Evolutionary conservation across 2,113 vertebrate species (phyloP).

Genomic region (Tetraodon nigroviridis): DNA sequence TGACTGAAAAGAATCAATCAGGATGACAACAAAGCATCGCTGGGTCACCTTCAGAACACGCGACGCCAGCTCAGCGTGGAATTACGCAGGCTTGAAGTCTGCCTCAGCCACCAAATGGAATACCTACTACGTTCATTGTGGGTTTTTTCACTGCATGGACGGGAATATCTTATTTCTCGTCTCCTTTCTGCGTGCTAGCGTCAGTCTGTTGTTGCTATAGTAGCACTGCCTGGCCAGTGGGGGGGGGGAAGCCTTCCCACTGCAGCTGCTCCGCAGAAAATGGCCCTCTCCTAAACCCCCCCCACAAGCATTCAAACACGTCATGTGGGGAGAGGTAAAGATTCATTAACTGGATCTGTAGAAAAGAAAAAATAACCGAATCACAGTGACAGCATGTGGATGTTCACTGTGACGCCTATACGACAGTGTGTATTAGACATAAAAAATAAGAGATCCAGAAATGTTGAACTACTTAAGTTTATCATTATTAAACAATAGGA

Average conservation of each 20-base stretch:
- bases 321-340: not conserved
- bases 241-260: constrained; percentile 10
- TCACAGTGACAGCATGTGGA: constrained; percentile 50
- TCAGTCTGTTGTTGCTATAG: constrained; percentile 59
- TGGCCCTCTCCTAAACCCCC: not conserved
- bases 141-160: constrained; percentile 5
- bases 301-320: not conserved
- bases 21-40: constrained; percentile 27
- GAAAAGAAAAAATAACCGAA: no score
- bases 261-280: constrained; percentile 10
- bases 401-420: constrained; percentile 9
- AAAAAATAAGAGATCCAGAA: not conserved
- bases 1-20: constrained; percentile 34
- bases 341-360: constrained; percentile 20
- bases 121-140: not conserved
- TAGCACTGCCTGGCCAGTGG: constrained; percentile 31
- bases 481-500: no score
- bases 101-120: not conserved
- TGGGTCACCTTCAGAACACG: constrained; percentile 32
- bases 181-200: constrained; percentile 20
- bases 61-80: not conserved
- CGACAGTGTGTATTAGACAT: not conserved
- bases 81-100: not conserved
- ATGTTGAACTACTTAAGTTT: no score
- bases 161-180: constrained; percentile 30